phyloP scores from a whole-genome alignment of 2,888 invertebrate species.

The Dasysyrphus tricinctus region DNA sequence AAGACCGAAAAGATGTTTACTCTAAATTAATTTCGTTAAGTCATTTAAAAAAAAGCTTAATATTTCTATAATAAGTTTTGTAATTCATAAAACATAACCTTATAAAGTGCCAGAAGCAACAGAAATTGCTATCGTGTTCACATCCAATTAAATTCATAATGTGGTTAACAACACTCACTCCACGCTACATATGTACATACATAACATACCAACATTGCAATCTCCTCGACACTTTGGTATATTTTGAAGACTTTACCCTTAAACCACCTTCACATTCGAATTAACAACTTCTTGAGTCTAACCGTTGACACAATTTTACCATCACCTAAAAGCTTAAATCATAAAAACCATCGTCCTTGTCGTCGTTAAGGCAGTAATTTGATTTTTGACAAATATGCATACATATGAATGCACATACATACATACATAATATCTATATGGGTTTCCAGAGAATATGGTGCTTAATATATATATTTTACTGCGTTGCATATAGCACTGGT shows the following conservation, averaged over 20 bases:
- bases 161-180: conserved; percentile 1
- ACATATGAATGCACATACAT: no score
- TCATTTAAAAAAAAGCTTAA: background rate
- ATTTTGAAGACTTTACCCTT: background rate
- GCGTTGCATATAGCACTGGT: background rate
- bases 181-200: no score
- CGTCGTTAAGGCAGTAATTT: conserved; percentile 45
- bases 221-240: background rate
- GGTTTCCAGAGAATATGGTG: background rate
- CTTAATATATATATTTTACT: background rate
- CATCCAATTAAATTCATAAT: conserved; percentile 34
- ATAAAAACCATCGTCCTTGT: conserved; percentile 18
- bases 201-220: background rate
- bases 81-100: background rate
- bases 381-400: conserved; percentile 15
- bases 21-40: background rate
- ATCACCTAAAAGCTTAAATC: conserved; percentile 16
- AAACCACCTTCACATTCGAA: background rate
- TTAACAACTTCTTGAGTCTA: conserved; percentile 26
- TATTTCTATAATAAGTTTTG: background rate
- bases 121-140: conserved; percentile 22
- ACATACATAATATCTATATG: no score
- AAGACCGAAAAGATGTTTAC: background rate
- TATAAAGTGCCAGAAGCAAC: background rate
- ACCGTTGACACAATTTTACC: conserved; percentile 25